Conservation (phyloP, 2,113 vertebrate species). For the Microcebus griseorufus region DNA sequence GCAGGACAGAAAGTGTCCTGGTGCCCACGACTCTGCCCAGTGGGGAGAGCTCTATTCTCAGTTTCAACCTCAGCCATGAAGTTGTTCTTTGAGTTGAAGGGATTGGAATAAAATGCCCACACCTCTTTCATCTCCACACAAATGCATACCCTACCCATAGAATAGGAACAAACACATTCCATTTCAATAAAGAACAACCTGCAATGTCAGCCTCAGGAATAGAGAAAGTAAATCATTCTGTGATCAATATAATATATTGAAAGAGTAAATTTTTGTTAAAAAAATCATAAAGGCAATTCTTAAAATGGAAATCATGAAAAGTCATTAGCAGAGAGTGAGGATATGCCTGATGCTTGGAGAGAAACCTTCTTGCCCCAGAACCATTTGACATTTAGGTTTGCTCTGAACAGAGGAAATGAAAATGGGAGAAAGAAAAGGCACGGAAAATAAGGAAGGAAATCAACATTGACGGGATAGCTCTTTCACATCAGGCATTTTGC, state of each 20-base stretch:
- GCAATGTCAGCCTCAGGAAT: neutral
- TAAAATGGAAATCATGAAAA: neutral
- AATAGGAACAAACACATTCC: neutral
- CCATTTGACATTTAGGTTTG: neutral
- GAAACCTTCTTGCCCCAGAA: neutral
- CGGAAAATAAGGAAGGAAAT: neutral
- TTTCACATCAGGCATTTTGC: neutral
- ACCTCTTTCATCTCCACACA: neutral
- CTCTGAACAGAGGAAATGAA: neutral
- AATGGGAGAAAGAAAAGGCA: neutral
- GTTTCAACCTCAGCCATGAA: neutral
- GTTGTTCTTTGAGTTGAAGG: constrained; percentile 24
- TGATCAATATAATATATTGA: neutral
- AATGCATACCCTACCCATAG: neutral
- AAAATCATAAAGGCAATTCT: neutral
- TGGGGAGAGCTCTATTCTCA: constrained; percentile 15
- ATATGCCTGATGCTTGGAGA: neutral
- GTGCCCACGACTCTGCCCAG: neutral
- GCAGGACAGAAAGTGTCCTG: neutral
- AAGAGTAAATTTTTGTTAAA: neutral
- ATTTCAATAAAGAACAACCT: neutral
- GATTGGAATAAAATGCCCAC: constrained; percentile 29
- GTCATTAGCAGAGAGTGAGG: neutral
- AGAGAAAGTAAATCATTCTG: neutral
- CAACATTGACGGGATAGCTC: neutral